Percentiles rank a stretch among this genome's conserved stretches.
Conservation (phyloP, 2,888 invertebrate species). For the Serrognathus titanus region DNA sequence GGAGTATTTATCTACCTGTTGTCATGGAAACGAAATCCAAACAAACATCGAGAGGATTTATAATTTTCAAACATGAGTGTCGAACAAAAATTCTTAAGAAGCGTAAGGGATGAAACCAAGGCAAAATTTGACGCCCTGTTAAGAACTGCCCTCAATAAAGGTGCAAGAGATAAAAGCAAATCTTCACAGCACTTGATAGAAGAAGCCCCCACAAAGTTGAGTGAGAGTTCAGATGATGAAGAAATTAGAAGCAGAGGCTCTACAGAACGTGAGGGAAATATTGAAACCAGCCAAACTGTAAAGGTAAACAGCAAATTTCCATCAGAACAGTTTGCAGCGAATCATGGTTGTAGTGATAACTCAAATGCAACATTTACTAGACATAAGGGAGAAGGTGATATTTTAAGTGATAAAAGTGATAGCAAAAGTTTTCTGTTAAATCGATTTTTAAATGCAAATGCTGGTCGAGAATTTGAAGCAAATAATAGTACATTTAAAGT, state of each 20-base stretch:
- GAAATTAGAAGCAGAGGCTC: neutral
- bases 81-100: conserved; percentile 2
- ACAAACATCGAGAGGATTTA: no score
- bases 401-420: no score
- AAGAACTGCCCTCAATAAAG: conserved; percentile 32
- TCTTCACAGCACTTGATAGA: conserved; percentile 17
- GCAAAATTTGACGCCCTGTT: conserved; percentile 38
- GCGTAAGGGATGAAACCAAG: conserved; percentile 37
- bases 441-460: conserved; percentile 31
- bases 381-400: conserved; percentile 9
- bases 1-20: no score
- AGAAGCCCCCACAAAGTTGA: conserved; percentile 5
- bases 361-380: neutral
- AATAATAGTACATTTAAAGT: conserved; percentile 14
- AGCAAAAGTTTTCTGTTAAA: conserved; percentile 32
- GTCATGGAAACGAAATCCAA: no score
- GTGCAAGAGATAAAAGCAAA: conserved; percentile 10
- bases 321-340: neutral
- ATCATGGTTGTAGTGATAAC: neutral
- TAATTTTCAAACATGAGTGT: no score
- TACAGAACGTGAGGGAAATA: neutral
- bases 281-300: conserved; percentile 16
- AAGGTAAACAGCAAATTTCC: neutral
- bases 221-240: conserved; percentile 13
- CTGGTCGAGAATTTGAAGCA: conserved; percentile 1